phyloP scores from a whole-genome alignment of 2,113 vertebrate species.

The Oryzias curvinotus region DNA sequence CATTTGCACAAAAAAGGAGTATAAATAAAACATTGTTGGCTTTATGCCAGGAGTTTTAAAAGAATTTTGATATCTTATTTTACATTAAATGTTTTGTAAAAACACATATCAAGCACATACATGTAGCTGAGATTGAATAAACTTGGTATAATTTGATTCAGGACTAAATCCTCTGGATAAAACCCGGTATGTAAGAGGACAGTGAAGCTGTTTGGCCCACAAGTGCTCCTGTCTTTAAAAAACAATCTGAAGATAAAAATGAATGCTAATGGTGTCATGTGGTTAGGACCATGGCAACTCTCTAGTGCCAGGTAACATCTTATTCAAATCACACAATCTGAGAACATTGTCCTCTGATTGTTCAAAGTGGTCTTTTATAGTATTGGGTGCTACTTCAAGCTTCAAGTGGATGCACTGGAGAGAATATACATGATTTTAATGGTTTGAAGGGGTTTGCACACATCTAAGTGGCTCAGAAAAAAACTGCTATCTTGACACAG shows the following conservation, averaged over 20 bases:
- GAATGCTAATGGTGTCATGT: slow-evolving; percentile 26
- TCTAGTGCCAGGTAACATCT: neutral
- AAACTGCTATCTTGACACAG: neutral
- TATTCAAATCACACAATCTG: slow-evolving; percentile 23
- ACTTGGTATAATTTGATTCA: neutral
- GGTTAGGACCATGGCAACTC: slow-evolving; percentile 2
- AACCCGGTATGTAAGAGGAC: slow-evolving; percentile 20
- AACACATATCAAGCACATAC: too few species aligned
- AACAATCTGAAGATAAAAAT: slow-evolving; percentile 8
- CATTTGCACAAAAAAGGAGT: too few species aligned
- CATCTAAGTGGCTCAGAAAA: neutral
- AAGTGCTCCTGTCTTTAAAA: slow-evolving; percentile 12
- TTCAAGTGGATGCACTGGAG: slow-evolving; percentile 26
- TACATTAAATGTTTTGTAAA: too few species aligned
- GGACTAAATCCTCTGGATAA: slow-evolving; percentile 5
- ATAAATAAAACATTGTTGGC: too few species aligned
- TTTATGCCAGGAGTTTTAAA: too few species aligned
- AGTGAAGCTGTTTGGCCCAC: slow-evolving; percentile 7
- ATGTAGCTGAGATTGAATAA: too few species aligned
- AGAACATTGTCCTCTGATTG: slow-evolving; percentile 35
- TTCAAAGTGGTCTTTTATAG: slow-evolving; percentile 22
- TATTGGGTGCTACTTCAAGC: slow-evolving; percentile 21
- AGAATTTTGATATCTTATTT: too few species aligned
- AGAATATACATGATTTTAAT: slow-evolving; percentile 53
- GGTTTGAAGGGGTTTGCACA: neutral